phyloP scores from a whole-genome alignment of 2,888 invertebrate species.

The Scaeva pyrastri region DNA sequence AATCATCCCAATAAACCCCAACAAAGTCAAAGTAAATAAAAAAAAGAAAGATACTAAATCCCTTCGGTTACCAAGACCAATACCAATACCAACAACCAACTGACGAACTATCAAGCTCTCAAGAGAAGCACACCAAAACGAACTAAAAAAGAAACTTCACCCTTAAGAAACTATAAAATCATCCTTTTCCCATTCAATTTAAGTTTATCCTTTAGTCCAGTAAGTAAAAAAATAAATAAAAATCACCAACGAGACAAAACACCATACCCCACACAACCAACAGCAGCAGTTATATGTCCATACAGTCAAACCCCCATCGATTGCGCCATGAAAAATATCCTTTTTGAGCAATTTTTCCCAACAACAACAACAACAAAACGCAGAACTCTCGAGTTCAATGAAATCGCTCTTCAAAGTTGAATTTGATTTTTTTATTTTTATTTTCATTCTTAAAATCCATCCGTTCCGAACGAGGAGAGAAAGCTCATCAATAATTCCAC shows the following conservation, averaged over 20 bases:
- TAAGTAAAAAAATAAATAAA: slow-evolving; percentile 8
- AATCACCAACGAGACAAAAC: slow-evolving; percentile 18
- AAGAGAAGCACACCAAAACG: background rate
- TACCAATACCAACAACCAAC: no score
- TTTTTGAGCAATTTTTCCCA: slow-evolving; percentile 38
- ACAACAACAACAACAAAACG: slow-evolving; percentile 15
- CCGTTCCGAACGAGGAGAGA: slow-evolving; percentile 7
- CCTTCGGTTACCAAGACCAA: slow-evolving; percentile 18
- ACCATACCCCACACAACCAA: no score
- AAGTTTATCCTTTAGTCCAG: slow-evolving; percentile 53
- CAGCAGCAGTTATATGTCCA: slow-evolving; percentile 41
- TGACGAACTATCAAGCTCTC: slow-evolving; percentile 27
- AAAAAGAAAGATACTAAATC: slow-evolving; percentile 27
- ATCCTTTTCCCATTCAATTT: slow-evolving; percentile 61
- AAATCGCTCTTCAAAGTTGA: slow-evolving; percentile 45
- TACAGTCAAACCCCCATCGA: slow-evolving; percentile 59
- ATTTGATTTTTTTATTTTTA: slow-evolving; percentile 16
- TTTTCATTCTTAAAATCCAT: slow-evolving; percentile 27
- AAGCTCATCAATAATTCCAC: slow-evolving; percentile 70
- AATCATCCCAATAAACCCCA: slow-evolving; percentile 65
- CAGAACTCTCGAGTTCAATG: slow-evolving; percentile 27
- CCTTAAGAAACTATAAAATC: slow-evolving; percentile 62
- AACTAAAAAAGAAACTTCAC: slow-evolving; percentile 16
- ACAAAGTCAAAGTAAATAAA: slow-evolving; percentile 27
- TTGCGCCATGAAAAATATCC: slow-evolving; percentile 44